These are phyloP conservation scores for Erythrocebus patas DNA, from an alignment of 2,113 vertebrate genomes.

Conservation along the genomic window DNA sequence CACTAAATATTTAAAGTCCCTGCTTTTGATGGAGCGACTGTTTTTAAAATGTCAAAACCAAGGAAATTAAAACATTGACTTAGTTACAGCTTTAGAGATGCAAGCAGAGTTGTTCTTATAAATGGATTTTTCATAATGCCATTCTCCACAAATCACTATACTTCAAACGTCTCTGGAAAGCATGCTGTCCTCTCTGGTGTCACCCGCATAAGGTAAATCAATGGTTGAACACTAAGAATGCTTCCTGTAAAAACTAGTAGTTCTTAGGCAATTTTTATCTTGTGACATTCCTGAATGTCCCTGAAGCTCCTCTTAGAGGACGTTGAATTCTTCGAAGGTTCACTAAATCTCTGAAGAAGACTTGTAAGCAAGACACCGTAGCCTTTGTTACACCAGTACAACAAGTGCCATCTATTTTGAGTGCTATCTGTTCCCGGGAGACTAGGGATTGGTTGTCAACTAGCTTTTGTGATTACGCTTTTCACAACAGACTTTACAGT, in stretches of 20 bases:
- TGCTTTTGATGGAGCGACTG: neutral
- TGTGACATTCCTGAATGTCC: neutral
- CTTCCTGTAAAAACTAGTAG: neutral
- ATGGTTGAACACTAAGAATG: neutral
- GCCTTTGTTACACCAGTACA: neutral
- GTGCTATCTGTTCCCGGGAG: neutral
- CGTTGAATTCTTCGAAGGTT: neutral
- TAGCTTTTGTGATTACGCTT: slow-evolving; percentile 3
- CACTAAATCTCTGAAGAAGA: neutral
- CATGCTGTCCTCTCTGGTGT: neutral
- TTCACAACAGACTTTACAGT: neutral
- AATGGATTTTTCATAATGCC: neutral
- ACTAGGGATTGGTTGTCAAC: neutral
- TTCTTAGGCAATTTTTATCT: neutral
- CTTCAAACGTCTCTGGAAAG: neutral
- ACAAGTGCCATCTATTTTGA: neutral
- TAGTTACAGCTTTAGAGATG: neutral
- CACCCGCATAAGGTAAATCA: neutral
- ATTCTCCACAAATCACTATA: neutral
- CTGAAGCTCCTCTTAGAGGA: neutral
- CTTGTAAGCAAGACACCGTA: neutral
- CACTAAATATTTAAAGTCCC: neutral
- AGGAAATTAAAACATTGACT: neutral
- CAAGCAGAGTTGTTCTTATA: neutral
- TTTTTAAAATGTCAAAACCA: neutral